Percentiles rank a stretch among this genome's conserved stretches.
Evolutionary conservation across 2,888 invertebrate species (phyloP).

Genomic region (Globia sparganii): DNA sequence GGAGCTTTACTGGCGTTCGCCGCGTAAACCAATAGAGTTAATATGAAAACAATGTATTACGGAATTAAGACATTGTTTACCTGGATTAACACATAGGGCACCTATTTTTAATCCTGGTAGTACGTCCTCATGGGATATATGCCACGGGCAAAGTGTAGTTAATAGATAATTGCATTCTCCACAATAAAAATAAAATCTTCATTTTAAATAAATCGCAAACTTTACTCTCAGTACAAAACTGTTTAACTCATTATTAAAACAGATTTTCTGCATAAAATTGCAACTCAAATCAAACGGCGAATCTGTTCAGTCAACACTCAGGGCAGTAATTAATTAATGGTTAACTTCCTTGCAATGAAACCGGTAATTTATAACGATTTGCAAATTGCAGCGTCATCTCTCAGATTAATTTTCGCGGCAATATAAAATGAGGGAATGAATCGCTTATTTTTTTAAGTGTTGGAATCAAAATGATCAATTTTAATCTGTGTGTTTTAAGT

Average conservation of each 20-base stretch:
- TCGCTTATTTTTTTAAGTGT: background rate
- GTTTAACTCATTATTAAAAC: background rate
- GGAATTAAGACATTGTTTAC: too few relatives aligned
- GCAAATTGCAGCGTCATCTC: conserved; percentile 18
- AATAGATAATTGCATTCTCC: background rate
- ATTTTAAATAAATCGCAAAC: background rate
- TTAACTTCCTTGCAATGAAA: conserved; percentile 21
- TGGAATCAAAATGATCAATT: background rate
- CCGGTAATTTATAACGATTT: conserved; percentile 42
- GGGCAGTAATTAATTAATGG: conserved; percentile 44
- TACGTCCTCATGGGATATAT: background rate
- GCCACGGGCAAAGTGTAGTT: background rate
- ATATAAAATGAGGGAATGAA: conserved; percentile 7
- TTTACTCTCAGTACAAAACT: conserved; percentile 7
- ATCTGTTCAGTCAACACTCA: conserved; percentile 23
- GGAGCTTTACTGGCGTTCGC: too few relatives aligned
- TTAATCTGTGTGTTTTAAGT: background rate
- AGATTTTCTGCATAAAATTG: conserved; percentile 8
- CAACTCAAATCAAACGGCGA: background rate
- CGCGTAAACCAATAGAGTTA: background rate
- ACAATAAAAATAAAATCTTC: background rate
- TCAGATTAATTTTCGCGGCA: conserved; percentile 9
- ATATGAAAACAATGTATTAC: background rate
- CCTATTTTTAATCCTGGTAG: too few relatives aligned
- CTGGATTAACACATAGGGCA: too few relatives aligned